Base-by-base conservation (phyloP, 2,797 vertebrate species). In the Agapornis canus region DNA sequence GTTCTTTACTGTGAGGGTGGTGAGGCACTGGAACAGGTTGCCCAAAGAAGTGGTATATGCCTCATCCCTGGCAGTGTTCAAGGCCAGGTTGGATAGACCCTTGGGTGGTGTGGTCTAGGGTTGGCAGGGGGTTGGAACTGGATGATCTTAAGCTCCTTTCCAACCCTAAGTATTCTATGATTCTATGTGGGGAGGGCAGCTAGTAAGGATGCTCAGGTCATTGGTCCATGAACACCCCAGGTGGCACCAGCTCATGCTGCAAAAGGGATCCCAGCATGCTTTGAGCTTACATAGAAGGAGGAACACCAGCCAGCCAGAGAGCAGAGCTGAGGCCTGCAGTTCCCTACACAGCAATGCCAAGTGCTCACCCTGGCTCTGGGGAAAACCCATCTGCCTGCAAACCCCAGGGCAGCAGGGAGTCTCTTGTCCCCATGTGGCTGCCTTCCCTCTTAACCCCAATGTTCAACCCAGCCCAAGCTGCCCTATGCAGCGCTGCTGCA, bases 361-460 rank as follows among this genome's bases (percentile, higher is more conserved):
- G 76, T 0, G 40, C 72, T 91, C 4, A 0, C 42, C n/a, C 71
- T 20, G 51, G 43, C 39, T 10, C 35, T 4, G 27, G 26, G 57
- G 61, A 83, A 88, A 94, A 69, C 14, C 65, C 68, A 54, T 61
- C 61, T 35, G 37, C 48, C 78, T 3, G 57, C 37, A 3, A 5
- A 19, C 2, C 31, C 45, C 60, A 0, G 56, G n/a, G 56, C 35
- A 56, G 15, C 31, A 57, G 31, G 31, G 8, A 8, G 4, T 49
- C 68, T 29, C 56, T 25, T 0, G 0, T 25, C 42, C 37, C 47
- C n/a, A 0, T 5, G 26, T 0, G 2, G 19, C n/a, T 25, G 56
- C 6, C 13, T 56, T 64, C 64, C 16, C 48, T 63, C 15, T 47
- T 13, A 29, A 52, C 6, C 12, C n/a, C 22, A 51, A 39, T 2